Base-by-base conservation (phyloP, 1,140 invertebrate genomes). In the Drosophila nebulosa region DNA sequence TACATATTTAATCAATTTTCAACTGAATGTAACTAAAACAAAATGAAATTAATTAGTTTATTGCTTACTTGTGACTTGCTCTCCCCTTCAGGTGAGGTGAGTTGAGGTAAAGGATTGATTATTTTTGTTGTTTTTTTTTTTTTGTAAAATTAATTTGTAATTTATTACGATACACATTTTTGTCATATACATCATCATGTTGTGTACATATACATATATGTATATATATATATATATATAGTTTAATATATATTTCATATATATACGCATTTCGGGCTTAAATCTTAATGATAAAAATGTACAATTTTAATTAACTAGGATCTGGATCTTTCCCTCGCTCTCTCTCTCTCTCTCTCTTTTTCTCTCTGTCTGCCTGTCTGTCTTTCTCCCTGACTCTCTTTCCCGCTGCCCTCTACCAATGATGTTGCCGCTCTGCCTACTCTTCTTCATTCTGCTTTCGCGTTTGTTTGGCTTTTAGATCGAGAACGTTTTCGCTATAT, bases 231-330 rank as follows among this genome's bases (percentile, higher is more conserved):
- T 46, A 55, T 10, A 39, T 58, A 58, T 32, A 60, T 55, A 30
- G 30, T 10, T 12, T 32, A 10, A 59, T 36, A 67, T 68, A 69
- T 61, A 71, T 61, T 80, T 36, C 32, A 55, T 16, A 57, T 64
- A 63, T 26, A 64, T 59, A 59, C 32, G 64, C 68, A 67, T 62
- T 75, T 64, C 81, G 74, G 69, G 56, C 81, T 88, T 86, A 88
- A 68, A 66, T 51, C 65, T 88, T 74, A 89, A 76, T 88, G 83
- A 88, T 88, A 80, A 67, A 88, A 88, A 88, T 88, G 61, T 89
- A 88, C 83, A 88, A 89, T 88, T 86, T 46, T 88, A 79, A 84
- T 88, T 88, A 88, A 83, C 83, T 88, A 88, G 84, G 83, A 79
- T 86, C 79, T 83, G 64, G 72, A 58, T 30, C 64, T 67, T 50